Evolutionary conservation across 2,888 invertebrate species (phyloP), one percentile per base, ranked within the genome.

Genomic region (Ormyrus labotus): DNA sequence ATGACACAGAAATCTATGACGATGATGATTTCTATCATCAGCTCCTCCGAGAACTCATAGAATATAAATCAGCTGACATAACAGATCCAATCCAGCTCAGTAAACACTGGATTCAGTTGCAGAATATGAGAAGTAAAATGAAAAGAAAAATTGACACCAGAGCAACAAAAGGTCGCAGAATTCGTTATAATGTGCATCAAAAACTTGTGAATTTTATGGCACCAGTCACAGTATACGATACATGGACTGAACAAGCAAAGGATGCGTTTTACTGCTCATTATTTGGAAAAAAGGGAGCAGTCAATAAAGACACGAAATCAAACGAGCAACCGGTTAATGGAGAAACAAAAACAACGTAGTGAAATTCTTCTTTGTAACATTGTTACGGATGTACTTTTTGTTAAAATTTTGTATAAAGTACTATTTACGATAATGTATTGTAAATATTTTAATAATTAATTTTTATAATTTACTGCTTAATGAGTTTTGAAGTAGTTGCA

Each of bases 11-110:
- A 91, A 96, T 99, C 86, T 99, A 97, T 91, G 98, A 99, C 90
- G 99, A 99, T 88, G 96, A 96, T 86, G 99, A 99, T 89, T 99
- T 99, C 90, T 99, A 99, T 91, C 98, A 98, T 90, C 97, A 98
- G 87, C 92, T 98, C 75, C 91, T 99, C 63, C 92, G 97, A 83
- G 98, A 99, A 90, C 92, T 99, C 58, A 98, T 99, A 83, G 98
- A 99, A 89, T 95, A 95, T 83, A 98, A 98, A 91, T 95, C 97
- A 0, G 94, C 95, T 4, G 95, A 95, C 86, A 93, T 96, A 9
- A 95, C 95, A 0, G 97, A 97, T 91, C 96, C 97, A 0, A 93
- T 96, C 8, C 96, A 96, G 85, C 92, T 98, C 63, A 96, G 96
- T 88, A 94, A 96, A 84, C 97, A 98, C 87, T 98, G 97, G 96